Conservation (phyloP, 2,113 vertebrate species). For the Mustela nigripes region DNA sequence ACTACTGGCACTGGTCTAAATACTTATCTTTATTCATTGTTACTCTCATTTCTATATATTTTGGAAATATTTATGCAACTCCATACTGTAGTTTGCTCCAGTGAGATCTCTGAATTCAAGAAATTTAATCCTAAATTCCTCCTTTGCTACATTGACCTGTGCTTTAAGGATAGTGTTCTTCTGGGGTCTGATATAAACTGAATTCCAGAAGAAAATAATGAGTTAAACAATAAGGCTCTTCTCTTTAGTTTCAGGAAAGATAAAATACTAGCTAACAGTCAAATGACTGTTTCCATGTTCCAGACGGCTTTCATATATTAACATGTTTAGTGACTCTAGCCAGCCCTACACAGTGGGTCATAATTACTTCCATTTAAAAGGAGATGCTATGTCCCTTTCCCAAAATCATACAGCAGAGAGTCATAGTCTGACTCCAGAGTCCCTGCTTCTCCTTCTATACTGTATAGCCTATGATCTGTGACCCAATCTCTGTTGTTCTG, state of each 20-base stretch:
- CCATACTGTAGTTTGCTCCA: background rate
- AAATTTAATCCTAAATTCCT: background rate
- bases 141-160: background rate
- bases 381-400: background rate
- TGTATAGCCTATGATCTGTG: background rate
- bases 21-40: background rate
- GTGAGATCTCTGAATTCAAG: background rate
- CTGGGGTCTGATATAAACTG: background rate
- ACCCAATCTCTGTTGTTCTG: background rate
- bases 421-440: background rate
- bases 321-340: background rate
- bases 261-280: background rate
- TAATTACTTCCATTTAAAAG: background rate
- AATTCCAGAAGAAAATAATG: background rate
- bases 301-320: background rate
- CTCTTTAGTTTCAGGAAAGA: background rate
- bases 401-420: background rate
- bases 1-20: background rate
- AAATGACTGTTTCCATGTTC: background rate
- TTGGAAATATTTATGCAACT: background rate
- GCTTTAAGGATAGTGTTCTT: background rate
- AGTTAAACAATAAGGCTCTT: background rate
- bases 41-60: background rate
- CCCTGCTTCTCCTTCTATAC: background rate
- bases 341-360: background rate